Conservation (phyloP, 92 coral and sea anemone species). For the Heteractis magnifica region DNA sequence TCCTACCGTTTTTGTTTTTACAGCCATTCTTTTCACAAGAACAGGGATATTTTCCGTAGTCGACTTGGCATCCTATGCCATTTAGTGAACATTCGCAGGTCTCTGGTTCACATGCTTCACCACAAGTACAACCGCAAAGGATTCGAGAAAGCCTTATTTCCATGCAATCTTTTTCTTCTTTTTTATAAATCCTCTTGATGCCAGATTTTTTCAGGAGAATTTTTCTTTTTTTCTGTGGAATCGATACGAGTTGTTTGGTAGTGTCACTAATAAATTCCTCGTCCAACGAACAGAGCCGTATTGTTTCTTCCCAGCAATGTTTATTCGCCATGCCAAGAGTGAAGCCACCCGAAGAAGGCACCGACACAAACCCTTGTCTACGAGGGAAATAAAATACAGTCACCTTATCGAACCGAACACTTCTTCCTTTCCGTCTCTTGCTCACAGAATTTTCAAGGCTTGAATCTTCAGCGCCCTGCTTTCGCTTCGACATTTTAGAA, state of each 20-base stretch:
- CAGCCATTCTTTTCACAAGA: slow-evolving; percentile 87
- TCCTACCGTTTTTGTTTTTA: slow-evolving; percentile 81
- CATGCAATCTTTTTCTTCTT: slow-evolving; percentile 80
- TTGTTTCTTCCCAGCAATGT: slow-evolving; percentile 73
- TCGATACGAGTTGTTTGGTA: slow-evolving; percentile 56
- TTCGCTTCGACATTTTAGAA: slow-evolving; percentile 65
- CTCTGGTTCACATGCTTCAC: slow-evolving; percentile 84
- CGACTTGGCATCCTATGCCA: slow-evolving; percentile 96
- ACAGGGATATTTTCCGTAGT: slow-evolving; percentile 95
- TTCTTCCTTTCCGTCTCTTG: slow-evolving; percentile 51
- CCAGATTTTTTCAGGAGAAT: slow-evolving; percentile 79
- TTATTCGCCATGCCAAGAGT: slow-evolving; percentile 91
- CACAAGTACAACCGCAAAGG: slow-evolving; percentile 93
- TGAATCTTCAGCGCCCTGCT: slow-evolving; percentile 52
- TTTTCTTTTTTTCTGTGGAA: slow-evolving; percentile 78
- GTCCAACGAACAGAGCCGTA: slow-evolving; percentile 16
- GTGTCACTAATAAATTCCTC: slow-evolving; percentile 38
- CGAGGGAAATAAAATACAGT: slow-evolving; percentile 87
- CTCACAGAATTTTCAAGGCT: slow-evolving; percentile 36
- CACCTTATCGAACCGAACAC: slow-evolving; percentile 79
- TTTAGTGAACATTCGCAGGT: slow-evolving; percentile 90
- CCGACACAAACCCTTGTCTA: slow-evolving; percentile 87
- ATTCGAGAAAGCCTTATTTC: slow-evolving; percentile 84
- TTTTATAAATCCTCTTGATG: slow-evolving; percentile 73
- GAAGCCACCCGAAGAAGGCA: slow-evolving; percentile 92